A percentile compares a stretch with the other conserved stretches of the same genome.
Conservation (phyloP, 2,113 vertebrate species). For the Centropristis striata region DNA sequence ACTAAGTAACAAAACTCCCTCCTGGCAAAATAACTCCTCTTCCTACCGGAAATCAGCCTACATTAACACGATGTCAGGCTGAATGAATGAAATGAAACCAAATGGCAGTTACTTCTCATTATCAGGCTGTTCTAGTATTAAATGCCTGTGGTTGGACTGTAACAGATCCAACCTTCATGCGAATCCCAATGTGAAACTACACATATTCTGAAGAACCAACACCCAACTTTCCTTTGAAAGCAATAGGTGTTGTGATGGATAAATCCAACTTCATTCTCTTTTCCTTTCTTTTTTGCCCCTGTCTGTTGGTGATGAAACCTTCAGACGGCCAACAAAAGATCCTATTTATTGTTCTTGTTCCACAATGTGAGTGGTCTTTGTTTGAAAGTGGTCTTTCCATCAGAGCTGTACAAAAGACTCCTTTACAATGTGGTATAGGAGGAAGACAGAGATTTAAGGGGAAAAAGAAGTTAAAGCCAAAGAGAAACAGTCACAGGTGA, state of each 20-base stretch:
- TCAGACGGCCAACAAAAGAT: constrained; percentile 68
- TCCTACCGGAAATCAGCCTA: not conserved
- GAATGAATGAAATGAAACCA: not conserved
- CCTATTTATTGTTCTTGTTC: constrained; percentile 75
- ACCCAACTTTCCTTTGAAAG: constrained; percentile 20
- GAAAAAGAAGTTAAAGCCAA: constrained; percentile 23
- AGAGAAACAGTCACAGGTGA: constrained; percentile 55
- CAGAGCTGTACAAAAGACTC: constrained; percentile 72
- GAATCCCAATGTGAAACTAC: constrained; percentile 24
- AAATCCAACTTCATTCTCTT: constrained; percentile 11
- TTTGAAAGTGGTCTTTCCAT: constrained; percentile 79
- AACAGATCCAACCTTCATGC: not conserved
- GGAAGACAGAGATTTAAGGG: constrained; percentile 56
- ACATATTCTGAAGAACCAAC: not conserved
- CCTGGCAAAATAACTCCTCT: not conserved
- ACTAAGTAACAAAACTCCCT: too few relatives aligned
- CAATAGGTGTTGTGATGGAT: not conserved
- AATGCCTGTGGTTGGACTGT: constrained; percentile 5
- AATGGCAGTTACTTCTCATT: not conserved
- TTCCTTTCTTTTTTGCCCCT: constrained; percentile 12
- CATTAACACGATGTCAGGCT: not conserved
- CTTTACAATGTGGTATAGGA: constrained; percentile 65
- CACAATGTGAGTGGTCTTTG: constrained; percentile 69
- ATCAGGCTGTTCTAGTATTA: not conserved
- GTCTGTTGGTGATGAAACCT: constrained; percentile 62